Percentiles rank a stretch among this genome's conserved stretches.
Evolutionary conservation across 1,140 invertebrate species (phyloP).

Genomic region (Diprion similis): DNA sequence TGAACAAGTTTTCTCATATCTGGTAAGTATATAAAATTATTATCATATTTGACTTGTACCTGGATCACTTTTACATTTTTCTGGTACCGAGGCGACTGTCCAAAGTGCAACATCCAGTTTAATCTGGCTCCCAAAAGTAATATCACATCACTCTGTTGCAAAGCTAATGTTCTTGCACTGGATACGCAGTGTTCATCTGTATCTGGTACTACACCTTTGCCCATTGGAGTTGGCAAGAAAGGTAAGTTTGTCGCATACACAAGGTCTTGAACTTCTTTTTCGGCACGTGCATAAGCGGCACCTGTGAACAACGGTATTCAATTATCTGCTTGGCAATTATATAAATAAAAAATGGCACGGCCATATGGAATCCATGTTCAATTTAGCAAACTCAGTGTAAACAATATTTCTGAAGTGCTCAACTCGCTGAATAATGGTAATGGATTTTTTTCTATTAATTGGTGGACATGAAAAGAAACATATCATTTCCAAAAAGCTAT

Average conservation of each 20-base stretch:
- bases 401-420: too few relatives aligned
- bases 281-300: constrained; percentile 83
- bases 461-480: too few relatives aligned
- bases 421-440: too few relatives aligned
- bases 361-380: too few relatives aligned
- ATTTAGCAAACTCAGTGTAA: too few relatives aligned
- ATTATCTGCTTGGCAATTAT: background rate
- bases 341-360: too few relatives aligned
- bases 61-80: constrained; percentile 89
- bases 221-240: constrained; percentile 95
- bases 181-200: constrained; percentile 78
- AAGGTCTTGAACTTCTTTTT: constrained; percentile 73
- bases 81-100: constrained; percentile 83
- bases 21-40: constrained; percentile 15
- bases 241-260: constrained; percentile 79
- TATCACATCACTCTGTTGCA: constrained; percentile 88
- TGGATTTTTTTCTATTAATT: too few relatives aligned
- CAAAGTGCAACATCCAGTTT: constrained; percentile 99
- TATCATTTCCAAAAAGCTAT: too few relatives aligned
- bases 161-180: constrained; percentile 83
- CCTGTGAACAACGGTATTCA: constrained; percentile 53
- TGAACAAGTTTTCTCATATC: background rate
- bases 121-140: constrained; percentile 88
- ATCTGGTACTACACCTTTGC: constrained; percentile 93
- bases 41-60: constrained; percentile 56